Percentiles rank a stretch among this genome's conserved stretches.
Evolutionary conservation across 2,113 vertebrate species (phyloP).

Genomic region (Oncorhynchus kisutch): DNA sequence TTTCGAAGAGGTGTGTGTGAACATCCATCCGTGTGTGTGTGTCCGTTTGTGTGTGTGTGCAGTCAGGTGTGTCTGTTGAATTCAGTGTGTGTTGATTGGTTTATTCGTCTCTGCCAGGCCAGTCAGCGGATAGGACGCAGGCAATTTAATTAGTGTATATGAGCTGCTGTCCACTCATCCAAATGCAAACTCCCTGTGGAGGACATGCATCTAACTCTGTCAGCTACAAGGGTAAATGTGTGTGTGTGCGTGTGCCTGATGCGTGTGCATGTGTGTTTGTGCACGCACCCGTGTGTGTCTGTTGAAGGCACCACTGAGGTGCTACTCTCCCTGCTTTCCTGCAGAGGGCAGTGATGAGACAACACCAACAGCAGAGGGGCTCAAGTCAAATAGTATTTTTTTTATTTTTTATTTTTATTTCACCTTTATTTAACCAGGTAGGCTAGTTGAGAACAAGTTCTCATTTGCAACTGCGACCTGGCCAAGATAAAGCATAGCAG

Average conservation of each 20-base stretch:
- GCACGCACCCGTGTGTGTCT: neutral
- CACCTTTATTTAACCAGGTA: too few relatives aligned
- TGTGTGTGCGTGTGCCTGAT: neutral
- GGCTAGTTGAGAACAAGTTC: too few relatives aligned
- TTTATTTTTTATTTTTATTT: too few relatives aligned
- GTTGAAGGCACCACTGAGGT: neutral
- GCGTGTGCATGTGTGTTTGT: neutral
- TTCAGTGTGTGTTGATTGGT: conserved; percentile 19
- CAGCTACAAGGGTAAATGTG: conserved; percentile 3
- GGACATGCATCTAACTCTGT: neutral
- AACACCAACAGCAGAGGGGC: neutral
- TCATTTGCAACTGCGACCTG: too few relatives aligned
- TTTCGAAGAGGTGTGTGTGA: conserved; percentile 4
- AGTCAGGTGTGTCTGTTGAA: neutral
- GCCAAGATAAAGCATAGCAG: too few relatives aligned
- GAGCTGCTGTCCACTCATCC: conserved; percentile 32
- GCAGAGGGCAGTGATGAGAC: conserved; percentile 46
- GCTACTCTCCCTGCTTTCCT: conserved; percentile 15
- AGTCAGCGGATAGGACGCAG: conserved; percentile 29
- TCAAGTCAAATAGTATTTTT: neutral
- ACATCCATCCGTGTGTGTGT: neutral
- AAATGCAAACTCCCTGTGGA: neutral
- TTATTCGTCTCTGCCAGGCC: conserved; percentile 22
- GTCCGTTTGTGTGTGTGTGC: conserved; percentile 6
- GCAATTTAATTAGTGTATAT: conserved; percentile 49